Percentiles rank a stretch among this genome's conserved stretches.
Evolutionary conservation across 2,888 invertebrate genomes (phyloP).

Genomic region (Portevinia maculata): DNA sequence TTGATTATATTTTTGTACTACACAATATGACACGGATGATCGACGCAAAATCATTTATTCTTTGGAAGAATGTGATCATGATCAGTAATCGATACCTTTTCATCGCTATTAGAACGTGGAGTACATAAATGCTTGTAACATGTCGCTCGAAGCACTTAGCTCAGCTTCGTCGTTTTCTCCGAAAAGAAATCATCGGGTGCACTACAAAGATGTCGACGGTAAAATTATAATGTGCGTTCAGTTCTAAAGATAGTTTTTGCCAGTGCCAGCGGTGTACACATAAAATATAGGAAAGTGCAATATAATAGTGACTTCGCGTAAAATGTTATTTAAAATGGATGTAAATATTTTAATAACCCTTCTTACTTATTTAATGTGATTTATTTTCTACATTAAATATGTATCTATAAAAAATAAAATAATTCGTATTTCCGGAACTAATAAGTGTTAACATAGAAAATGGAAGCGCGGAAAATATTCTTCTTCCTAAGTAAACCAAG

Average conservation of each 20-base stretch:
- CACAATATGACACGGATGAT: slow-evolving; percentile 38
- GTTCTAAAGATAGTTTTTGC: slow-evolving; percentile 52
- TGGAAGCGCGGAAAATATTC: slow-evolving; percentile 57
- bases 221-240: slow-evolving; percentile 70
- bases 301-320: slow-evolving; percentile 28
- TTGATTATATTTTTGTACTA: slow-evolving; percentile 32
- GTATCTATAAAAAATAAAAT: background rate
- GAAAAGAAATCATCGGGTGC: slow-evolving; percentile 69
- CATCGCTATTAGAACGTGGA: slow-evolving; percentile 38
- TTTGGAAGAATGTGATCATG: slow-evolving; percentile 49
- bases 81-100: slow-evolving; percentile 61
- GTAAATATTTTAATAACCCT: slow-evolving; percentile 42
- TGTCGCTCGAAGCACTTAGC: slow-evolving; percentile 56
- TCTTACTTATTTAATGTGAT: slow-evolving; percentile 28
- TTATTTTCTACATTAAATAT: slow-evolving; percentile 29
- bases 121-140: slow-evolving; percentile 20
- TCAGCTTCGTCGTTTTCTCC: slow-evolving; percentile 26
- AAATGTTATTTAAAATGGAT: slow-evolving; percentile 27
- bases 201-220: slow-evolving; percentile 69
- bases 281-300: slow-evolving; percentile 3
- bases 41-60: slow-evolving; percentile 47
- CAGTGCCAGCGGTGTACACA: slow-evolving; percentile 29
- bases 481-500: slow-evolving; percentile 58
- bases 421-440: slow-evolving; percentile 5
- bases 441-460: slow-evolving; percentile 19